A percentile compares a stretch with the other conserved stretches of the same genome.
Evolutionary conservation across 1,140 invertebrate genomes (phyloP).

Genomic region (Potamilus streckersoni): DNA sequence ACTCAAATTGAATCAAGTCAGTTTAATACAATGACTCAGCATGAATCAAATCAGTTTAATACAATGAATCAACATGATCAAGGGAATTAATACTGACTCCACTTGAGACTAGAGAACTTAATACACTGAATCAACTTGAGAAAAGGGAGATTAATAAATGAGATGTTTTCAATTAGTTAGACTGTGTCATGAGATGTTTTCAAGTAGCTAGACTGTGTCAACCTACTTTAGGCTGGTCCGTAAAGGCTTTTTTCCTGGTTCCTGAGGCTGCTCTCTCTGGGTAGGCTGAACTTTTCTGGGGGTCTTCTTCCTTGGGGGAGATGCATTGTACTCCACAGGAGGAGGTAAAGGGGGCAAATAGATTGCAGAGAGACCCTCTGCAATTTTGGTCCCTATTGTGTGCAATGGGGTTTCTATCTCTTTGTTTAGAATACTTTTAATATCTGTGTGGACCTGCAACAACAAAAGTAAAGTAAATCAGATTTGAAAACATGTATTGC

Average conservation of each 20-base stretch:
- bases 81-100: too few species aligned
- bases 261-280: constrained; percentile 16
- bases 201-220: not conserved
- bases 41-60: too few species aligned
- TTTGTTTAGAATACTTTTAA: constrained; percentile 46
- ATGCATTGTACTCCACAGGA: constrained; percentile 39
- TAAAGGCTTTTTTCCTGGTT: constrained; percentile 12
- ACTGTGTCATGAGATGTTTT: not conserved
- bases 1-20: too few species aligned
- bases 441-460: constrained; percentile 56
- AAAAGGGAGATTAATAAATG: too few species aligned
- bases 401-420: constrained; percentile 21
- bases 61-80: too few species aligned
- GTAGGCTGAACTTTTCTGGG: constrained; percentile 13
- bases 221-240: constrained; percentile 55
- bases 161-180: too few species aligned
- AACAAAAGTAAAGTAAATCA: constrained; percentile 2
- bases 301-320: constrained; percentile 24
- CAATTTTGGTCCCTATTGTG: constrained; percentile 55
- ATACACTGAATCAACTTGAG: too few species aligned
- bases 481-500: not conserved
- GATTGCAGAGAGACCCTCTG: constrained; percentile 47
- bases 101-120: too few species aligned
- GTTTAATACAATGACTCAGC: too few species aligned
- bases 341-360: constrained; percentile 63